Conservation (phyloP, 2,113 vertebrate genomes). For the human (Homo sapiens) region DNA sequence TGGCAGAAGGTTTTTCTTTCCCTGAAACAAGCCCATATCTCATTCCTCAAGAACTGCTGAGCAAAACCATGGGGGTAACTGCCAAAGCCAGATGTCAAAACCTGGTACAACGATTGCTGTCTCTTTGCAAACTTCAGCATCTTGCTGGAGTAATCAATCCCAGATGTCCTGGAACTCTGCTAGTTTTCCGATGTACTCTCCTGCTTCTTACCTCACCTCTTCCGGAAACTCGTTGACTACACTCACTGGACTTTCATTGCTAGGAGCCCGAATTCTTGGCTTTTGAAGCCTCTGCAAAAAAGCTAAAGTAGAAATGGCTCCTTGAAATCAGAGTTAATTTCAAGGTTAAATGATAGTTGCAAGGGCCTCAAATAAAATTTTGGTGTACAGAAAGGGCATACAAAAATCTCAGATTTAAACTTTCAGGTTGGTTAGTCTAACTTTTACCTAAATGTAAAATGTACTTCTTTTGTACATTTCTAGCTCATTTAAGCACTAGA, state of each 20-base stretch:
- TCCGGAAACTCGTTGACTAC: constrained; percentile 12
- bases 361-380: background rate
- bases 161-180: constrained; percentile 55
- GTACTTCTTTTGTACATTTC: background rate
- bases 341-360: background rate
- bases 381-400: background rate
- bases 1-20: constrained; percentile 10
- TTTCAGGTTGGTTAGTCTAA: background rate
- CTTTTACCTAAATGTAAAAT: constrained; percentile 31
- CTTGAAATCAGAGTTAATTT: background rate
- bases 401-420: background rate
- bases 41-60: constrained; percentile 64
- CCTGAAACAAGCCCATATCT: background rate
- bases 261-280: background rate
- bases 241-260: background rate
- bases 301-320: background rate
- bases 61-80: constrained; percentile 32
- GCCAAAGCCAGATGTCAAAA: constrained; percentile 60
- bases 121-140: background rate
- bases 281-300: constrained; percentile 12
- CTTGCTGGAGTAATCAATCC: constrained; percentile 52
- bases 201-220: background rate
- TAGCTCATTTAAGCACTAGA: background rate
- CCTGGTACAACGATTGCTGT: background rate
- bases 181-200: background rate